These are phyloP conservation scores for Tenodera sinensis DNA, from an alignment of 2,888 invertebrate genomes.

Conservation along the genomic window DNA sequence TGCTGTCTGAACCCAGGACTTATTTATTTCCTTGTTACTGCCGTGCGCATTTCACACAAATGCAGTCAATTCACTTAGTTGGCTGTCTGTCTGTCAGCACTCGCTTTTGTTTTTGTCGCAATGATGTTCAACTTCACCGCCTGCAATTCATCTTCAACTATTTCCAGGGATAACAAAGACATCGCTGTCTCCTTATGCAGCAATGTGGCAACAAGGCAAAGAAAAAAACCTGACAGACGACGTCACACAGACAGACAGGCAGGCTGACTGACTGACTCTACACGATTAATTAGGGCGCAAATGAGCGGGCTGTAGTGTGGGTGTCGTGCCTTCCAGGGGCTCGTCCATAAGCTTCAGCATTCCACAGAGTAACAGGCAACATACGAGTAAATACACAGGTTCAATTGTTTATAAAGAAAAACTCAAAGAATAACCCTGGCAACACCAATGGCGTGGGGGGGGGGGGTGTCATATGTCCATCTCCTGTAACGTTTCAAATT, in stretches of 20 bases:
- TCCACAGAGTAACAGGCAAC: no score
- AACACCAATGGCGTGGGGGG: no score
- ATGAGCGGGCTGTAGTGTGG: no score
- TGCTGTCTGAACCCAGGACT: background rate
- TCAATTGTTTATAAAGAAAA: no score
- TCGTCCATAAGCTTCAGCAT: no score
- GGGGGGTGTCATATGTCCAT: no score
- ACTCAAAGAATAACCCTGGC: no score
- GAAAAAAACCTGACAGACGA: background rate
- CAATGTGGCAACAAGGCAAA: background rate
- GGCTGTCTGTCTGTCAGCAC: conserved; percentile 2
- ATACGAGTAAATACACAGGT: no score
- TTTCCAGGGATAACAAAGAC: background rate
- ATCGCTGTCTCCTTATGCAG: background rate
- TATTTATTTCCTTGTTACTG: background rate
- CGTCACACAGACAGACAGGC: background rate
- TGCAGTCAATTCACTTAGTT: conserved; percentile 16
- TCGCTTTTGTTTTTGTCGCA: background rate
- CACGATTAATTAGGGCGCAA: background rate
- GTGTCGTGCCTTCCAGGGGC: no score
- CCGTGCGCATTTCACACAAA: conserved; percentile 19
- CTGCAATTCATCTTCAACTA: background rate
- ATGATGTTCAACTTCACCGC: background rate
- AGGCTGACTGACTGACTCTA: background rate
- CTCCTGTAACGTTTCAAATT: no score